These are phyloP conservation scores for Teleogryllus occipitalis DNA, from an alignment of 1,140 invertebrate species.

Conservation along the genomic window DNA sequence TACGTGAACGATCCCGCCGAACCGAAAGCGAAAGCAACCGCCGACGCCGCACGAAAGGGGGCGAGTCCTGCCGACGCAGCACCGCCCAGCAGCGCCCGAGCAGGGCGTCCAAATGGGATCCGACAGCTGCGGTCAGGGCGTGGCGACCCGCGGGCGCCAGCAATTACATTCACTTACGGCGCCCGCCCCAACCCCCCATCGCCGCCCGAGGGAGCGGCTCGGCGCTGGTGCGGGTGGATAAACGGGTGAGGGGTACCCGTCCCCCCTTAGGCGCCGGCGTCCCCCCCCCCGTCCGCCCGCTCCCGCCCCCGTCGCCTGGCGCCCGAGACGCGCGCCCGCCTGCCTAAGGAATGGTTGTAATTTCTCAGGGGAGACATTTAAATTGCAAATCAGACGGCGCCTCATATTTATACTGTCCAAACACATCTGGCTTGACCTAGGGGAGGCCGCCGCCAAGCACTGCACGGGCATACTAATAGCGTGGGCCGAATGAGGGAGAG, in stretches of 20 bases:
- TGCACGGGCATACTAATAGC: not conserved
- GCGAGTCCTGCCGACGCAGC: not conserved
- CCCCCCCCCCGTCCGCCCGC: too few relatives aligned
- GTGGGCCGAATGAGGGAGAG: not conserved
- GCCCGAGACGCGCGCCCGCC: not conserved
- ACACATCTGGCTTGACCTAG: not conserved
- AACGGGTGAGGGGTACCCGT: not conserved
- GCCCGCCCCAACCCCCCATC: too few relatives aligned
- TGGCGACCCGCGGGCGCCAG: not conserved
- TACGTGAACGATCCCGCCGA: not conserved
- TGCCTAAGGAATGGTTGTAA: not conserved
- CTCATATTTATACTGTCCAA: conserved; percentile 5
- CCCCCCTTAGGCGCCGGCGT: not conserved
- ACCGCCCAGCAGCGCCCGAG: not conserved
- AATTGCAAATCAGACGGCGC: not conserved
- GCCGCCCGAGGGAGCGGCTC: too few relatives aligned
- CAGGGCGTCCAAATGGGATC: not conserved
- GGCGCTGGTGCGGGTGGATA: not conserved
- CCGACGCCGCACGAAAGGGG: not conserved
- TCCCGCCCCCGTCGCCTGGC: not conserved
- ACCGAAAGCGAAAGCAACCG: not conserved
- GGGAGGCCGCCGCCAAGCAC: not conserved
- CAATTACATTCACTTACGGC: not conserved
- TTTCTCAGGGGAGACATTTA: not conserved
- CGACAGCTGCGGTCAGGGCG: not conserved